Evolutionary conservation across 2,888 invertebrate genomes (phyloP), one percentile per base, ranked within the genome.

Genomic region (Ichneumon xanthorius): DNA sequence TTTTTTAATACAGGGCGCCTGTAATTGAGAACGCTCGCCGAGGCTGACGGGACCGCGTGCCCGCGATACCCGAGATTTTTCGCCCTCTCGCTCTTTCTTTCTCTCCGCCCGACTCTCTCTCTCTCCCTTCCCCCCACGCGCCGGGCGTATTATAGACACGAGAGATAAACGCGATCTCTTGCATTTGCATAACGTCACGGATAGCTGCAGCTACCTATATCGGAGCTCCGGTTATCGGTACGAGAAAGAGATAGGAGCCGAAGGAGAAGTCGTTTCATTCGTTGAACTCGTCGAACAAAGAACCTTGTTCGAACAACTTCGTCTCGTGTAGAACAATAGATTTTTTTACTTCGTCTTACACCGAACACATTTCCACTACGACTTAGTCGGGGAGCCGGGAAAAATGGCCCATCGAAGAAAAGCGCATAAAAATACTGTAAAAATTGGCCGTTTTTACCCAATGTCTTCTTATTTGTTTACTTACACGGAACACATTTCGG

Each of bases 61-160:
- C 83, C 87, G 80, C 83, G 88, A 79, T 89, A 82, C 85, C 84
- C 78, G 65, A 72, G 87, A 88, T 89, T 88, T 89, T 87, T 84
- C 89, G 87, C 71, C 86, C 82, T 86, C 88, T 68, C 75, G 80
- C 40, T 19, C 61, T 14, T 14, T 45, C 45, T 45, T 14, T 45
- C 45, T 16, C 45, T 16, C 16, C 45, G 4, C 5, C 14, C 45
- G 14, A 14, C 40, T 16, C 72, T 19, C 19, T 53, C 19, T 7
- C 53, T 9, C 19, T 6, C 9, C n/a, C 53, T 7, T 7, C 19
- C 19, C 53, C 53, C 19, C 45, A 45, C 45, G 16, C 53, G 53
- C 19, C 16, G 19, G 53, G 2, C 53, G 19, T 53, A 19, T 53
- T 19, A 53, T 53, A 53, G 53, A 68, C 65, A 16, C 45, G 67